Evolutionary conservation across 2,113 vertebrate genomes (phyloP).

Genomic region (Bothrops jararaca): DNA sequence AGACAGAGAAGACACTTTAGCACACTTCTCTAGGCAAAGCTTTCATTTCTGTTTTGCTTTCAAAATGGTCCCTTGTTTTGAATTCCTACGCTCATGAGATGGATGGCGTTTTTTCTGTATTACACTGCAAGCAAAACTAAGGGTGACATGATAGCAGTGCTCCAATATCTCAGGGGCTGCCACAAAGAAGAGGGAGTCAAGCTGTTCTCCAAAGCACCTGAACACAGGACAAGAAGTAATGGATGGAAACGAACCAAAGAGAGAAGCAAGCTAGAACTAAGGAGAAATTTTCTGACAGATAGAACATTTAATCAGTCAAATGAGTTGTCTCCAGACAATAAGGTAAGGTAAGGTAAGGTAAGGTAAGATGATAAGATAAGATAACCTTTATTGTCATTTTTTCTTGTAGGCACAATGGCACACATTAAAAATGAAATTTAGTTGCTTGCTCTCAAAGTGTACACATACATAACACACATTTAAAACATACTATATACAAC

Average conservation of each 20-base stretch:
- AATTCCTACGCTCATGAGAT: background rate
- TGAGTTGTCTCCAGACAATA: no score
- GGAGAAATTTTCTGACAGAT: no score
- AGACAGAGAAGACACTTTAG: constrained; percentile 27
- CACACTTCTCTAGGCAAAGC: background rate
- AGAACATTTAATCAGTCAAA: no score
- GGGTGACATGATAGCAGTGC: background rate
- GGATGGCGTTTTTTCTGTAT: background rate
- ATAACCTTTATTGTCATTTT: no score
- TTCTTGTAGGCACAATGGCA: no score
- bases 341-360: no score
- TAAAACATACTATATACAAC: no score
- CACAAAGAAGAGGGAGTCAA: background rate
- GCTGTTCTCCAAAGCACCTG: background rate
- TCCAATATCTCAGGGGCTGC: background rate
- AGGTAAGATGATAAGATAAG: no score
- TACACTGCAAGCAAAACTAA: background rate
- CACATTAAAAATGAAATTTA: no score
- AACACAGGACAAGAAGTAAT: background rate
- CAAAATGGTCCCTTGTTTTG: background rate
- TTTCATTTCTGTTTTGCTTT: background rate
- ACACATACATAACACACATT: no score
- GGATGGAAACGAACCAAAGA: background rate
- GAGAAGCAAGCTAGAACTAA: background rate
- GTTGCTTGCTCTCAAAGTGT: no score